Evolutionary conservation across 2,113 vertebrate species (phyloP), one percentile per base, ranked within the genome.

Genomic region (Silurus glanis): DNA sequence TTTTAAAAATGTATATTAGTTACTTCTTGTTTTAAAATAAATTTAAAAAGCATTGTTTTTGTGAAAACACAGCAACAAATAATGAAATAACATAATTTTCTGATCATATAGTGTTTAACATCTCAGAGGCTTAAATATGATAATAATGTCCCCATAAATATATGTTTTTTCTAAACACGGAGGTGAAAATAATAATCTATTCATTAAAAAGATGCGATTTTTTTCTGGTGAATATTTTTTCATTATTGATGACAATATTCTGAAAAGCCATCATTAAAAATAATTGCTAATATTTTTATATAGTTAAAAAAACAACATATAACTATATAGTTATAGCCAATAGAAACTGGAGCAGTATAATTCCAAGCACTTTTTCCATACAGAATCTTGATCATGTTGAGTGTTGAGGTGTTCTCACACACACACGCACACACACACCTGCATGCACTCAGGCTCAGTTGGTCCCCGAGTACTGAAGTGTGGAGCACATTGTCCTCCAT

Each of bases 401-500:
- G 37, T 12, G 0, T 71, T 71, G 69, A 71, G 14, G 28, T 71
- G 14, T 71, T 81, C 64, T 62, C 59, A 49, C 66, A n/a, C 66
- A 62, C 83, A 80, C 82, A 45, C 84, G 19, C 84, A n/a, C 76
- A 56, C 64, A 21, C 58, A 53, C 66, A 23, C 16, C 74, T 23
- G 14, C 21, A 80, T 80, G 28, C 53, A 21, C 45, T 72, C 85
- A n/a, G 37, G 56, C 67, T 80, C 67, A 81, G 28, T 67, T 49
- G 86, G 75, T 19, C 19, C 66, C 92, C 89, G 87, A 90, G 90
- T 90, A 90, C 90, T 90, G 90, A 92, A 89, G 89, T 91, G 91
- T 90, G 92, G 93, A 94, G 91, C 88, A 90, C 86, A 89, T 94
- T 95, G 92, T 71, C 62, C 62, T 67, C 93, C 94, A 94, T 94